Conservation (phyloP, 2,797 vertebrate species). For the Sebastes oblongus region DNA sequence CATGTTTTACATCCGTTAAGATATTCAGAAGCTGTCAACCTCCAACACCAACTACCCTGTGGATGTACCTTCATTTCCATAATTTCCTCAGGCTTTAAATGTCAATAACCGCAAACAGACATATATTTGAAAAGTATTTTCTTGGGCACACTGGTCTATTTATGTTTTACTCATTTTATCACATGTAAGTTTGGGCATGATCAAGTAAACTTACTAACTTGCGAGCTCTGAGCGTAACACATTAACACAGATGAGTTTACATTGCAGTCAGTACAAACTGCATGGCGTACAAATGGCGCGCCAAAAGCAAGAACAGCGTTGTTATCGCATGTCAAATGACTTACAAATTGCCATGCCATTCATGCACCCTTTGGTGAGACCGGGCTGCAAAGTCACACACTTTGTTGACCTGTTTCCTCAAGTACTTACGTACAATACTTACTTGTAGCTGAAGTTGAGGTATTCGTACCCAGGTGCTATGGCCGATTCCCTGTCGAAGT, state of each 20-base stretch:
- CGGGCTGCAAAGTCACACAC: not conserved
- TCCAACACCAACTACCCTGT: not conserved
- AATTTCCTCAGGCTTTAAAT: not conserved
- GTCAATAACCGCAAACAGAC: not conserved
- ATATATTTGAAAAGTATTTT: not conserved
- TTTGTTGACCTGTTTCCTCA: not conserved
- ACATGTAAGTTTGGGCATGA: not conserved
- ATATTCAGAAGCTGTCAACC: not conserved
- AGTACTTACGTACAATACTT: not conserved
- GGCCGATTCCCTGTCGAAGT: fast-evolving
- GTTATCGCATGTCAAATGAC: fast-evolving
- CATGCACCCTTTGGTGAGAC: fast-evolving
- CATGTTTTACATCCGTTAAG: not conserved
- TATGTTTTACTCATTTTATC: not conserved
- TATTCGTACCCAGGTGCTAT: not conserved
- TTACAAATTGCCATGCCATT: no score
- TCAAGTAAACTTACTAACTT: not conserved
- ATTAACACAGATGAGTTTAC: fast-evolving
- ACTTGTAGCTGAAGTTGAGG: not conserved
- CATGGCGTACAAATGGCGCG: no score
- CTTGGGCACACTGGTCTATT: fast-evolving
- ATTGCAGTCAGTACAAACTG: no score
- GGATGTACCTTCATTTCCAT: not conserved
- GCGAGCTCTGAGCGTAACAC: no score
- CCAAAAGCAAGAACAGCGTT: no score